These are phyloP conservation scores for Syngnathus typhle DNA, from an alignment of 2,113 vertebrate species.

Conservation along the genomic window DNA sequence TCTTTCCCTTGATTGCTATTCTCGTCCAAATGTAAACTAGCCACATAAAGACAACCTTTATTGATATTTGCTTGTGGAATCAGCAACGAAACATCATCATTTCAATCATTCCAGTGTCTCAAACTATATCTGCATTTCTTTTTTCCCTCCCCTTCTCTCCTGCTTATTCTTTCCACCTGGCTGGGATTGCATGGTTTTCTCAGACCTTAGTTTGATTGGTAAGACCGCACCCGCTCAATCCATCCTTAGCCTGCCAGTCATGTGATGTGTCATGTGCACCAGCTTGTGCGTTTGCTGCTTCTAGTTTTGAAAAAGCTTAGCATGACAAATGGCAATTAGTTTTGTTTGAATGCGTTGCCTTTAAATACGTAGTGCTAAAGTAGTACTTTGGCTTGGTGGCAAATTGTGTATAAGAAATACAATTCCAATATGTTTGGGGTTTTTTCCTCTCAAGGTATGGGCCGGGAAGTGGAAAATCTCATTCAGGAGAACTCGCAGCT, in stretches of 20 bases:
- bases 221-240: slow-evolving; percentile 79
- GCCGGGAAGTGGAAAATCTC: slow-evolving; percentile 96
- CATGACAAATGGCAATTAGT: not conserved
- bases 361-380: slow-evolving; percentile 21
- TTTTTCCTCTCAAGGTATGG: slow-evolving; percentile 84
- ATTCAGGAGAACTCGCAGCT: slow-evolving; percentile 95
- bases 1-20: slow-evolving; percentile 13
- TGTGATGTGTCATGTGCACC: slow-evolving; percentile 32
- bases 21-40: slow-evolving; percentile 1
- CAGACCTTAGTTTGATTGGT: slow-evolving; percentile 98
- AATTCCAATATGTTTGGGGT: not conserved
- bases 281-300: slow-evolving; percentile 16
- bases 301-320: slow-evolving; percentile 10
- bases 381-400: slow-evolving; percentile 23
- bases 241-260: slow-evolving; percentile 53
- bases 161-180: slow-evolving; percentile 56
- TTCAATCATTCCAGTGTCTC: slow-evolving; percentile 61
- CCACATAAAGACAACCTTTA: slow-evolving; percentile 1
- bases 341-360: not conserved
- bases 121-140: slow-evolving; percentile 61
- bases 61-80: slow-evolving; percentile 40
- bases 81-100: slow-evolving; percentile 32
- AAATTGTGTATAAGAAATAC: not conserved
- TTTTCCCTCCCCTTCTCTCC: slow-evolving; percentile 36
- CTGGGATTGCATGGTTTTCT: slow-evolving; percentile 95